phyloP scores from a whole-genome alignment of 2,888 invertebrate genomes.

The Phlogophora meticulosa region DNA sequence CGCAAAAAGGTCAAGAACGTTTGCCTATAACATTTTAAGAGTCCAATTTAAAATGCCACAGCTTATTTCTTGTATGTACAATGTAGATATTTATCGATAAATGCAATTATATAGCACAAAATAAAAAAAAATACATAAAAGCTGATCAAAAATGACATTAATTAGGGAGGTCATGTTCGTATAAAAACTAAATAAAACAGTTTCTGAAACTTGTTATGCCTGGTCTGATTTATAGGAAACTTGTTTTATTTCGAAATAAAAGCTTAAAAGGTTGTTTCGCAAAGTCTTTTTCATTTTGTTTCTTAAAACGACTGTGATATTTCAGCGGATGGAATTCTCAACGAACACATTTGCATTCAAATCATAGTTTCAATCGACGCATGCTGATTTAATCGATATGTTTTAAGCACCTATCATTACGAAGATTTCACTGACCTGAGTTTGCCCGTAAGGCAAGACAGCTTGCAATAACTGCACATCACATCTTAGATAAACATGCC shows the following conservation, averaged over 20 bases:
- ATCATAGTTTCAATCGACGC: slow-evolving; percentile 6
- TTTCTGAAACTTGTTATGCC: slow-evolving; percentile 32
- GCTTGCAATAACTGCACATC: slow-evolving; percentile 36
- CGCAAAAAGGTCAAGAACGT: slow-evolving; percentile 73
- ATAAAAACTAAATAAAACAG: slow-evolving; percentile 34
- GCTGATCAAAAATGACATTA: slow-evolving; percentile 50
- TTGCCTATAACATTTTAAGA: slow-evolving; percentile 63
- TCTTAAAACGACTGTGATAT: slow-evolving; percentile 3
- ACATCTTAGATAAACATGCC: slow-evolving; percentile 35
- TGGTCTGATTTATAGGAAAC: slow-evolving; percentile 15
- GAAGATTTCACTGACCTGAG: slow-evolving; percentile 22
- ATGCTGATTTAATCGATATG: slow-evolving; percentile 11
- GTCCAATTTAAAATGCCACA: slow-evolving; percentile 69
- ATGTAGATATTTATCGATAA: slow-evolving; percentile 23
- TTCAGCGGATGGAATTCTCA: slow-evolving; percentile 14
- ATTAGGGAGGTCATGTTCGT: slow-evolving; percentile 28
- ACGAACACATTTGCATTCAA: slow-evolving; percentile 19
- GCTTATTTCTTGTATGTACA: slow-evolving; percentile 38
- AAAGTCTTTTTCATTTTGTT: slow-evolving; percentile 3
- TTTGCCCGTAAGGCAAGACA: slow-evolving; percentile 2
- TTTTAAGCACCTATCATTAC: slow-evolving; percentile 19
- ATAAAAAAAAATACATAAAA: slow-evolving; percentile 23
- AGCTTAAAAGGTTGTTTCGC: slow-evolving; percentile 32
- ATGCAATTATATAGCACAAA: slow-evolving; percentile 40
- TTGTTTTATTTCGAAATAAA: slow-evolving; percentile 39